Evolutionary conservation across 2,888 invertebrate genomes (phyloP), one percentile per base, ranked within the genome.

Genomic region (Pardosa pseudoannulata): DNA sequence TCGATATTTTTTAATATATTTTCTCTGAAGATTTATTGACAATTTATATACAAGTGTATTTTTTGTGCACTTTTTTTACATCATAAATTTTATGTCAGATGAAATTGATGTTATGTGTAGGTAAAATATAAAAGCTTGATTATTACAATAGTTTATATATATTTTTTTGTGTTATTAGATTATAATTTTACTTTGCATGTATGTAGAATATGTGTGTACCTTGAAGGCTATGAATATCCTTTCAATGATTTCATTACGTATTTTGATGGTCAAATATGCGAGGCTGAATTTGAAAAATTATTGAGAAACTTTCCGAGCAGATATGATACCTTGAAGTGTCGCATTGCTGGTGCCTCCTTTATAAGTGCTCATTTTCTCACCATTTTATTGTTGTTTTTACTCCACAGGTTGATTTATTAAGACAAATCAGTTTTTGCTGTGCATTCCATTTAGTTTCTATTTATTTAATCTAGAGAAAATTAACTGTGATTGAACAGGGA

Each of bases 171-270:
- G n/a, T n/a, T n/a, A n/a, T n/a, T n/a, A n/a, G n/a, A n/a, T n/a
- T n/a, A n/a, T n/a, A n/a, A n/a, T n/a, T n/a, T n/a, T n/a, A n/a
- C n/a, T n/a, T n/a, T n/a, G n/a, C n/a, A n/a, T n/a, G n/a, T n/a
- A n/a, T n/a, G n/a, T n/a, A n/a, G n/a, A n/a, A n/a, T n/a, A n/a
- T n/a, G n/a, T n/a, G n/a, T n/a, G n/a, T n/a, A n/a, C n/a, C n/a
- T n/a, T n/a, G n/a, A 98, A 92, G 98, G 98, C 36, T 99, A 94
- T 91, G 99, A 99, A 92, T 99, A 98, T 92, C 98, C 98, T 0
- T 98, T 97, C 92, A 98, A 98, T 91, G 98, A 98, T 92, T 93
- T 94, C 6, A 96, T 96, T 90, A 98, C 97, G 0, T 98, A 98
- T 91, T 97, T 96, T 91, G 98, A 98, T 91, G 99, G 99, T 0